These are phyloP conservation scores for Porites cylindrica DNA, from an alignment of 92 coral and sea anemone species.

Conservation along the genomic window DNA sequence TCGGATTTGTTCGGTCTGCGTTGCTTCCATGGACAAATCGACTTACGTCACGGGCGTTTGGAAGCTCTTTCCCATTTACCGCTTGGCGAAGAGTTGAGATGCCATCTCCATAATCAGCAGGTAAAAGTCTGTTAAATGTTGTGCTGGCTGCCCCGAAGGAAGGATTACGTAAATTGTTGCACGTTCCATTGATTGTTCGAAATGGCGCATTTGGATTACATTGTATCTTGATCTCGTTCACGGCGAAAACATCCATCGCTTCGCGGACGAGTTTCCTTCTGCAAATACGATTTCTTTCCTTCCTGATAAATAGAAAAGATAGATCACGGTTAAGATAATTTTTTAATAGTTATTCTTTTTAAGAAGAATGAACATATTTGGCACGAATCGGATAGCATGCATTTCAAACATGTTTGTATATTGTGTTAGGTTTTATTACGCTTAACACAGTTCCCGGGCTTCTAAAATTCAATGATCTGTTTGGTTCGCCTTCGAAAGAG, in stretches of 20 bases:
- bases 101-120: no score
- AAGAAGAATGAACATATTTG: no score
- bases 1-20: conserved; percentile 18
- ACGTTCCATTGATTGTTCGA: no score
- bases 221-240: background rate
- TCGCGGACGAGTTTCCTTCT: background rate
- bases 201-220: background rate
- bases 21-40: no score
- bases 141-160: background rate
- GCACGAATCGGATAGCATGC: no score
- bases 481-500: no score
- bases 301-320: background rate
- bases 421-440: no score
- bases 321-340: background rate
- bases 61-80: conserved; percentile 49
- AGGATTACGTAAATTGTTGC: background rate
- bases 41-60: conserved; percentile 34
- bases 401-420: no score
- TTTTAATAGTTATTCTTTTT: no score
- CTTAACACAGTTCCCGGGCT: no score
- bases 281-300: background rate
- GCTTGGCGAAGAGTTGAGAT: background rate
- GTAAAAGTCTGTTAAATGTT: conserved; percentile 31
- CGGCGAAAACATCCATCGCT: background rate
- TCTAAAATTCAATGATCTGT: no score